These are phyloP conservation scores for Drosophila pruinosa DNA, from an alignment of 1,140 invertebrate species.

Conservation along the genomic window DNA sequence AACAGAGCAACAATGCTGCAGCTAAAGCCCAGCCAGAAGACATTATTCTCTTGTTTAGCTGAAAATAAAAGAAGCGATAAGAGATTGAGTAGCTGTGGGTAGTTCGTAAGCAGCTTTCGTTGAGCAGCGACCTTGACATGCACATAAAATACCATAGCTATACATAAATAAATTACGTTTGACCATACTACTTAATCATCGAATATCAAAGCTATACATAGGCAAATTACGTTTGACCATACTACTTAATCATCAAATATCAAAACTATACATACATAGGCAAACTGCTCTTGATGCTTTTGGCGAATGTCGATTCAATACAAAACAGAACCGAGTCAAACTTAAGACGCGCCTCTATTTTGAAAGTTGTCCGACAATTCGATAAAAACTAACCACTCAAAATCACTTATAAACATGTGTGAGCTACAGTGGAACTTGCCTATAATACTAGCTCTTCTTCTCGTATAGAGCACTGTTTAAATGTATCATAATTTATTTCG, in stretches of 20 bases:
- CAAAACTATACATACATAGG: background rate
- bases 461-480: no score
- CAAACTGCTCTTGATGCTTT: constrained; percentile 22
- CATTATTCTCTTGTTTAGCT: constrained; percentile 34
- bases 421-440: background rate
- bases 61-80: constrained; percentile 16
- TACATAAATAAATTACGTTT: constrained; percentile 9
- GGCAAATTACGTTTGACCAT: constrained; percentile 15
- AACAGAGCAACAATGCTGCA: constrained; percentile 42
- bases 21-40: background rate
- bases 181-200: constrained; percentile 17
- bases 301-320: no score
- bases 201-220: background rate
- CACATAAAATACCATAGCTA: constrained; percentile 9
- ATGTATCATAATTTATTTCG: no score
- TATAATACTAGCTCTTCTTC: no score
- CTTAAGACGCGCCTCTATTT: constrained; percentile 33
- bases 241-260: constrained; percentile 17
- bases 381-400: background rate
- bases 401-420: background rate
- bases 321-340: background rate
- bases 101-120: constrained; percentile 15
- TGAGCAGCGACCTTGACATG: constrained; percentile 11
- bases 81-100: background rate
- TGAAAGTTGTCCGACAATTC: constrained; percentile 56